Base-by-base conservation (phyloP, 2,797 vertebrate species). In the Xyrichtys novacula region DNA sequence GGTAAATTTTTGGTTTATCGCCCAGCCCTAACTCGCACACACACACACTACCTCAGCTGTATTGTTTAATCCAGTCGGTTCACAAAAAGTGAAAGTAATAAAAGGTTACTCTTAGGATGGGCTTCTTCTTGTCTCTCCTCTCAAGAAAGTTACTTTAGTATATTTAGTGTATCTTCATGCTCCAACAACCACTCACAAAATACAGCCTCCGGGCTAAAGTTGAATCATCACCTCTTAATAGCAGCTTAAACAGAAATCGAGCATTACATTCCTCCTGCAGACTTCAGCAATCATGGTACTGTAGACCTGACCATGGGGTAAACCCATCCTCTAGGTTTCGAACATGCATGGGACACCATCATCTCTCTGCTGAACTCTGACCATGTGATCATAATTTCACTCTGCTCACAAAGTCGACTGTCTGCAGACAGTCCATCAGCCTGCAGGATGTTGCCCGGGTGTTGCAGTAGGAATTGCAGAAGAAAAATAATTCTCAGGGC, bases 371-470 rank as follows among this genome's bases (percentile, higher is more conserved):
- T 46, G 36, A 70, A 43, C 46, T 74, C 44, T 20, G 42, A 44
- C 10, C n/a, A 59, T 56, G 58, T 29, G 23, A 60, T 61, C 64
- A 47, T 81, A 63, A 64, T 48, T 69, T 59, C 20, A 31, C 46
- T 52, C 15, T 53, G 67, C 57, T 2, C 3, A 10, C 42, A 50
- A 40, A 55, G 34, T 40, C 55, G n/a, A n/a, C 43, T 38, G 38
- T n/a, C 28, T 6, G 22, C 50, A 49, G 31, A 38, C 28, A 34
- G 58, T 65, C 69, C 59, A 36, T 16, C 44, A 64, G 43, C 34
- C 49, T 38, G 39, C 52, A 55, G 22, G 19, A 22, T n/a, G 20
- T 22, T 44, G 38, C 44, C 2, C 1, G 6, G 20, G 31, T 28
- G 20, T 12, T 55, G 58, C 69, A 59, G 53, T 52, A 71, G 43